Evolutionary conservation across 2,797 vertebrate species (phyloP).

Genomic region (Margarornis squamiger): DNA sequence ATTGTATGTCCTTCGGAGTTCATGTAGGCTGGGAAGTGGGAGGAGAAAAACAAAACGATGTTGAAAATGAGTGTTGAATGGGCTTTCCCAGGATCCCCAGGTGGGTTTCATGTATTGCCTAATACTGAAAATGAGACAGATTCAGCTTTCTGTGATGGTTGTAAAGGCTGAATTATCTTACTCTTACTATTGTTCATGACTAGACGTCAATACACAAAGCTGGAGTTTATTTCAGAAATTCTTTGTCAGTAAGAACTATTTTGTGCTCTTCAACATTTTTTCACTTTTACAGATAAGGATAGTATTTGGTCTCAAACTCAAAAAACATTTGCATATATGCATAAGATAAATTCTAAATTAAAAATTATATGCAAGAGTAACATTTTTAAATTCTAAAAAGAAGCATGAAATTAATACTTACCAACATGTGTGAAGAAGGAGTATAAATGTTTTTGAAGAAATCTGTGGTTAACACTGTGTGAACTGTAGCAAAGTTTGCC

Average conservation of each 20-base stretch:
- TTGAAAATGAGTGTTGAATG: constrained; percentile 70
- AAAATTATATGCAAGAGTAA: neutral
- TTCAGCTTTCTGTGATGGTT: constrained; percentile 68
- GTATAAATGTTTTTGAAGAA: neutral
- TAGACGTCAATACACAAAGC: constrained; percentile 73
- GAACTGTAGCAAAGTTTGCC: neutral
- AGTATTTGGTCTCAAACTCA: neutral
- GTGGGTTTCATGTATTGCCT: constrained; percentile 86
- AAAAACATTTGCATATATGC: constrained; percentile 16
- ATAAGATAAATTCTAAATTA: constrained; percentile 21
- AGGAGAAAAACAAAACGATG: constrained; percentile 75
- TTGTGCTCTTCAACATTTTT: constrained; percentile 35
- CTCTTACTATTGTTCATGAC: constrained; percentile 67
- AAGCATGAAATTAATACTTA: neutral
- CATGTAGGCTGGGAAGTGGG: constrained; percentile 63
- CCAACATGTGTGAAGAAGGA: neutral
- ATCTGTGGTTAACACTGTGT: neutral
- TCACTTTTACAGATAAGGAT: neutral
- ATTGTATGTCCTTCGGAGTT: constrained; percentile 79
- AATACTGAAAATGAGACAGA: constrained; percentile 78
- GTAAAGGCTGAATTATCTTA: constrained; percentile 77
- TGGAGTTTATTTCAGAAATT: constrained; percentile 66
- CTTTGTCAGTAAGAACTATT: constrained; percentile 45
- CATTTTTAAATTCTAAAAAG: neutral
- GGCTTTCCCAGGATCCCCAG: constrained; percentile 85